Conservation (phyloP, 2,113 vertebrate genomes). For the Menura novaehollandiae region DNA sequence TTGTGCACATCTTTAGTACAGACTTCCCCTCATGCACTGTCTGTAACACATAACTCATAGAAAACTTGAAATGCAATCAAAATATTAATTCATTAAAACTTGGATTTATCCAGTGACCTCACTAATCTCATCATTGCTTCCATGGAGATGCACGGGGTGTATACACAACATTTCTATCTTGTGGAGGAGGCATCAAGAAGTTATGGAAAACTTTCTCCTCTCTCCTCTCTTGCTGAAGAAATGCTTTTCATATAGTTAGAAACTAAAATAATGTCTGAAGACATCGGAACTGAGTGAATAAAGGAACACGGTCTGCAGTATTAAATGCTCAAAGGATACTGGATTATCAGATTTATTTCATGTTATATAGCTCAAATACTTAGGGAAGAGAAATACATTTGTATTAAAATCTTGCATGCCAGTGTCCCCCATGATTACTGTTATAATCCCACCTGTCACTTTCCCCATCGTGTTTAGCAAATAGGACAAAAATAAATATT, state of each 20-base stretch:
- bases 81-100: background rate
- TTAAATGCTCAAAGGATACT: background rate
- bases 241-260: background rate
- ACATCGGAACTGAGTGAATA: background rate
- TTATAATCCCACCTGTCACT: background rate
- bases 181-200: background rate
- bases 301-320: background rate
- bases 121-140: background rate
- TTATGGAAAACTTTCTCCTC: background rate
- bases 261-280: background rate
- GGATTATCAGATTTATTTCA: background rate
- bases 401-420: background rate
- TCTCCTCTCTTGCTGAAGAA: background rate
- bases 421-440: background rate
- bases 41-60: background rate
- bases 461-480: background rate
- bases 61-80: constrained; percentile 8
- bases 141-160: background rate
- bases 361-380: background rate
- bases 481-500: background rate
- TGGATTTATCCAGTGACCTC: background rate
- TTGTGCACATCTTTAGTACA: background rate
- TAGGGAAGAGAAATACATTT: background rate
- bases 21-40: background rate
- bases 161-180: background rate